Base-by-base conservation (phyloP, 2,113 vertebrate species). In the Sakesphorus luctuosus region DNA sequence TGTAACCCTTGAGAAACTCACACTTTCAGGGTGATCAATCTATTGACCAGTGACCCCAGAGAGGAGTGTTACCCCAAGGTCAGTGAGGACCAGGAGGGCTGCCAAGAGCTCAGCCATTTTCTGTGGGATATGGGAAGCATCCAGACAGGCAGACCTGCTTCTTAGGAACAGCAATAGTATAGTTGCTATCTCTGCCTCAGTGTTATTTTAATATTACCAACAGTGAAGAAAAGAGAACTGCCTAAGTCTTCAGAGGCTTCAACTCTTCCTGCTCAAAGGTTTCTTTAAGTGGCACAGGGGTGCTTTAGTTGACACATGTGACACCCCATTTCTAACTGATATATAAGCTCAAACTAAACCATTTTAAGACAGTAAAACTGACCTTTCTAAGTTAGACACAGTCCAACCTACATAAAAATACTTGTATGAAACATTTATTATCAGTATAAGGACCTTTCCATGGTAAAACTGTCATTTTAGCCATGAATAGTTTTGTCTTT, bases 11-110 rank as follows among this genome's bases (percentile, higher is more conserved):
- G 92, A 80, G 75, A 80, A 90, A 63, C 35, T 90, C 46, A 0
- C 85, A 77, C 59, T 80, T 94, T 83, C 75, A 86, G 85, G 55
- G 19, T 95, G 85, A 97, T 97, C 93, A 95, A 90, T 94, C 93
- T 93, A 71, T 44, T 74, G 19, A 44, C 58, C 90, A 33, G 66
- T 96, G 91, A 96, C 91, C 87, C 78, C 4, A 0, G 4, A 25
- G 52, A 0, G 20, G 85, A 73, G 72, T 1, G 0, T 85, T 65
- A 80, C 81, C 87, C 91, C 93, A 88, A 81, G 94, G 96, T 93
- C 93, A 91, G 38, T n/a, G 59, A 49, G 67, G 72, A 96, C 58
- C 71, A 86, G 56, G 36, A 88, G 14, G 19, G 55, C 50, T 90
- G 82, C 47, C 85, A 62, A 63, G 83, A 71, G 16, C 85, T 87